phyloP scores from a whole-genome alignment of 2,797 vertebrate genomes.

The Urocyon cinereoargenteus region DNA sequence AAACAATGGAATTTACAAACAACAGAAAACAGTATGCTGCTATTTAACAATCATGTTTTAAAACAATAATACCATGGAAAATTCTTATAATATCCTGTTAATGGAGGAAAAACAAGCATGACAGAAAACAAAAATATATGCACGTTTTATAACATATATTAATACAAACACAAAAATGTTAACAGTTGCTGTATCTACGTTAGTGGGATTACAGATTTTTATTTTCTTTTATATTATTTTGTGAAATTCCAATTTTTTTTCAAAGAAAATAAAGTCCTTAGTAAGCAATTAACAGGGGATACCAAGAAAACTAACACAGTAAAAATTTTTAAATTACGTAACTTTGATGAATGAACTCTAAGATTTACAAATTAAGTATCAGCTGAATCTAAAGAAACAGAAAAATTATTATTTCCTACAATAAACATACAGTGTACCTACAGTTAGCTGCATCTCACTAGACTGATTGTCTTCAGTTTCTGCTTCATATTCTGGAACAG shows the following conservation, averaged over 20 bases:
- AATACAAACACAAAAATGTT: background rate
- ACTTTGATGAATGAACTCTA: background rate
- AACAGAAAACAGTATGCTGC: background rate
- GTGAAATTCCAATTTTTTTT: conserved; percentile 42
- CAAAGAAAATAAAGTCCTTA: conserved; percentile 43
- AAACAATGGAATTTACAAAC: background rate
- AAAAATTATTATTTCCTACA: background rate
- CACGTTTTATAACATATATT: background rate
- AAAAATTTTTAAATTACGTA: background rate
- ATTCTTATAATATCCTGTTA: background rate
- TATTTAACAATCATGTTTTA: conserved; percentile 23
- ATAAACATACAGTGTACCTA: conserved; percentile 77
- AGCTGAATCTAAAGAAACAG: background rate
- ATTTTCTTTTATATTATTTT: conserved; percentile 28
- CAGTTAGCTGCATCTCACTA: conserved; percentile 81
- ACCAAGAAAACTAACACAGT: conserved; percentile 13
- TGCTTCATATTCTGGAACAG: conserved; percentile 75
- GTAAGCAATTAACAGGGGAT: conserved; percentile 21
- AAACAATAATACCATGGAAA: background rate
- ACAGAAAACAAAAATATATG: background rate
- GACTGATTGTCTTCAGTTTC: conserved; percentile 71
- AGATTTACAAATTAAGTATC: conserved; percentile 32
- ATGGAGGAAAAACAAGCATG: background rate
- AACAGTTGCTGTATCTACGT: background rate
- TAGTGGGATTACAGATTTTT: background rate